Evolutionary conservation across 2,113 vertebrate species (phyloP).

Genomic region (Sorex araneus): DNA sequence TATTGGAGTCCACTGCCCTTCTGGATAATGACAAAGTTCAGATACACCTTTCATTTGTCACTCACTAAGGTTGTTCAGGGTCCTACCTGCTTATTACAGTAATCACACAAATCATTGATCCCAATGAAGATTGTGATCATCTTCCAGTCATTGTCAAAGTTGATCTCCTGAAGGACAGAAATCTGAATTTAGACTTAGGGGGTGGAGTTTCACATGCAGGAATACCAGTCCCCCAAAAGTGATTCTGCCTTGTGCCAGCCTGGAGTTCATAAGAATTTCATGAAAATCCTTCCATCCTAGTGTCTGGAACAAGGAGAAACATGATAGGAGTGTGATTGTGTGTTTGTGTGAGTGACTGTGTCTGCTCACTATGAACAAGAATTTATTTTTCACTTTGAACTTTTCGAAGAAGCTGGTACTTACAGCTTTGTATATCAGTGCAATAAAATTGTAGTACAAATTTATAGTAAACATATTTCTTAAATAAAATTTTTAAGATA

Average conservation of each 20-base stretch:
- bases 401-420: too few relatives aligned
- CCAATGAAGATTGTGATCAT: slow-evolving; percentile 96
- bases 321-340: rapidly evolving
- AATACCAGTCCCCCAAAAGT: too few relatives aligned
- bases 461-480: too few relatives aligned
- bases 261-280: too few relatives aligned
- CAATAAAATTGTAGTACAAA: too few relatives aligned
- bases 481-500: too few relatives aligned
- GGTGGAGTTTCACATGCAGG: background rate
- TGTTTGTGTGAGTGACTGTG: rapidly evolving
- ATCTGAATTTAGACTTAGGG: background rate
- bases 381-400: background rate
- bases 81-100: slow-evolving; percentile 93
- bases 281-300: too few relatives aligned
- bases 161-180: slow-evolving; percentile 89
- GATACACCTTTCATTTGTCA: background rate
- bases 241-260: too few relatives aligned
- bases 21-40: background rate
- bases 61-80: background rate
- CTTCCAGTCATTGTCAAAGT: slow-evolving; percentile 96
- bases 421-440: too few relatives aligned
- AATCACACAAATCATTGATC: slow-evolving; percentile 94
- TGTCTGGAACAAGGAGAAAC: background rate
- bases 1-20: background rate
- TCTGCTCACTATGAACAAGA: background rate